Evolutionary conservation across 2,113 vertebrate species (phyloP), one percentile per base, ranked within the genome.

Genomic region (Neogobius melanostomus): DNA sequence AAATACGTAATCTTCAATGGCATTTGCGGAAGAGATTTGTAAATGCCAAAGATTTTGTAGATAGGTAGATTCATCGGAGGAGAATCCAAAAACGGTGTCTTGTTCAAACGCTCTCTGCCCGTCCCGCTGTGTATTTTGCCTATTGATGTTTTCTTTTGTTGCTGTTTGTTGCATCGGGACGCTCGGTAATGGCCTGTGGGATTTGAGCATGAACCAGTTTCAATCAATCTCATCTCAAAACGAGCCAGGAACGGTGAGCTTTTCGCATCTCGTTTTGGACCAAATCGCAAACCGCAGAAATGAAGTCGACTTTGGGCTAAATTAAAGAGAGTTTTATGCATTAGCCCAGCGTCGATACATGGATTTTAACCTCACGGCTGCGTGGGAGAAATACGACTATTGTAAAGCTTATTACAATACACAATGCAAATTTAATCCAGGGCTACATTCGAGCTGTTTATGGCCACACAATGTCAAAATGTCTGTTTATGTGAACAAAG

Each of bases 221-320:
- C 21, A 43, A 85, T 88, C 60, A 48, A 80, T 80, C 71, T 74
- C 53, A 6, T 17, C 64, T 73, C 53, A 79, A 73, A 59, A 49
- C 63, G 53, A 21, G 15, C 11, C 21, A 68, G 50, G 62, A 69
- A 51, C 64, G n/a, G 62, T 1, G 63, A 75, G 66, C 62, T 72
- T 74, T 69, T 71, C 8, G 52, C 3, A 60, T 71, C 47, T 46
- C 72, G 8, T 74, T 68, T 49, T n/a, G 69, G 28, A 4, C 70
- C 4, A 2, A 28, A 28, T 76, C 21, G n/a, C n/a, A 12, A 15
- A 15, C 53, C 56, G 47, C 36, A 7, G 7, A 66, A 48, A 60
- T 68, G n/a, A 71, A 68, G 59, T 49, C 7, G 50, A n/a, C 21
- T 43, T 6, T 28, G 8, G 0, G 36, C 47, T 52, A 54, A 50